A percentile compares a stretch with the other conserved stretches of the same genome.
phyloP scores from a whole-genome alignment of 2,797 vertebrate species.

The Sebastes miniatus region DNA sequence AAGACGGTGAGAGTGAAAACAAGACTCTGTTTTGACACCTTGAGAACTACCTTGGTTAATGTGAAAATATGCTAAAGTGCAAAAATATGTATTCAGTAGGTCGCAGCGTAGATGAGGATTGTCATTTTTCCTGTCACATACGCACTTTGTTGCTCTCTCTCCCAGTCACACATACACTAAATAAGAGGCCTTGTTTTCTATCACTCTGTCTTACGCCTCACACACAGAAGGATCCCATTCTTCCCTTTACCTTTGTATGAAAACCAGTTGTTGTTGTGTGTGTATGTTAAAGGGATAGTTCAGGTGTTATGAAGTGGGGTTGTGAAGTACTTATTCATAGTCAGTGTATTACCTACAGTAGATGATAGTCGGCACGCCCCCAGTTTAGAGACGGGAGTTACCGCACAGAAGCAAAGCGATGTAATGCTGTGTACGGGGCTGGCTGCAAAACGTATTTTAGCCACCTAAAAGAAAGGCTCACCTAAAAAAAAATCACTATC shows the following conservation, averaged over 20 bases:
- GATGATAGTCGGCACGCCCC: too few species aligned
- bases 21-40: background rate
- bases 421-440: accelerated
- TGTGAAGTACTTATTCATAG: too few species aligned
- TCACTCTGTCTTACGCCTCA: background rate
- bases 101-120: background rate
- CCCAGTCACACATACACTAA: background rate
- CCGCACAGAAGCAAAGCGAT: too few species aligned
- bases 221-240: background rate
- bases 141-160: background rate
- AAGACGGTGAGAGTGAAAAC: background rate
- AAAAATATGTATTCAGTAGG: background rate
- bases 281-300: too few species aligned
- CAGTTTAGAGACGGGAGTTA: too few species aligned
- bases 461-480: too few species aligned
- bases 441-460: too few species aligned
- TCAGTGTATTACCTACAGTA: too few species aligned
- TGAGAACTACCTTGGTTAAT: background rate
- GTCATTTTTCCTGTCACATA: background rate
- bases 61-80: background rate
- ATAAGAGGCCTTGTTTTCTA: background rate
- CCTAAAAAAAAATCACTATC: too few species aligned
- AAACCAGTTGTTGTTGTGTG: background rate
- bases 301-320: too few species aligned
- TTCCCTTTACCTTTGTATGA: background rate